These are phyloP conservation scores for Rhabdornis inornatus DNA, from an alignment of 2,113 vertebrate species.

Conservation along the genomic window DNA sequence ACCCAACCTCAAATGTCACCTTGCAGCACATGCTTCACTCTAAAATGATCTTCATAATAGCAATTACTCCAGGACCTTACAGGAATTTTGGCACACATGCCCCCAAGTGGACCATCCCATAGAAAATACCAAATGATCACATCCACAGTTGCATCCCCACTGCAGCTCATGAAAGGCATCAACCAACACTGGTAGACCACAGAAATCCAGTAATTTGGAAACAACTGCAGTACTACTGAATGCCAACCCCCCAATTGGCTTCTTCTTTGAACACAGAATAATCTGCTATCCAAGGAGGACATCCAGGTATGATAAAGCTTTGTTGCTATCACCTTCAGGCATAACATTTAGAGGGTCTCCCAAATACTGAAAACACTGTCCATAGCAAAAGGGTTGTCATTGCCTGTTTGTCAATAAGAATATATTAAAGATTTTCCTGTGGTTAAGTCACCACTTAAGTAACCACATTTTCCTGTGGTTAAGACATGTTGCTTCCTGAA, in stretches of 20 bases:
- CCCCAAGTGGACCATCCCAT: neutral
- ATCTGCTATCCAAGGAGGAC: neutral
- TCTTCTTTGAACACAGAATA: neutral
- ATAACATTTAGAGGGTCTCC: neutral
- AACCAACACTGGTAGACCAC: neutral
- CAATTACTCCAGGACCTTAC: neutral
- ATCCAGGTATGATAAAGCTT: neutral
- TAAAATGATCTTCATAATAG: neutral
- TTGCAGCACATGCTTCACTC: neutral
- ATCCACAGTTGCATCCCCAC: neutral
- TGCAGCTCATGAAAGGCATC: neutral
- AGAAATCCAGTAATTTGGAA: constrained; percentile 10
- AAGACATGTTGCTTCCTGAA: neutral
- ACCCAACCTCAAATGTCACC: constrained; percentile 8
- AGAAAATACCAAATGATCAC: neutral
- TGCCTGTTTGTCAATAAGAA: neutral
- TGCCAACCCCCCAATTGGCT: neutral
- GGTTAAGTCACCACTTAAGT: neutral
- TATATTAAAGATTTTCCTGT: neutral
- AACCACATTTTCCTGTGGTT: neutral
- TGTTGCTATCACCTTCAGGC: neutral
- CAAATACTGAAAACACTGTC: neutral
- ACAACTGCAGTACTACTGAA: neutral
- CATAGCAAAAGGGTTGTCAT: neutral
- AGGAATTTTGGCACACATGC: neutral